A percentile compares a stretch with the other conserved stretches of the same genome.
These are phyloP conservation scores for Luperina nickerlii DNA, from an alignment of 2,888 invertebrate species.

Conservation along the genomic window DNA sequence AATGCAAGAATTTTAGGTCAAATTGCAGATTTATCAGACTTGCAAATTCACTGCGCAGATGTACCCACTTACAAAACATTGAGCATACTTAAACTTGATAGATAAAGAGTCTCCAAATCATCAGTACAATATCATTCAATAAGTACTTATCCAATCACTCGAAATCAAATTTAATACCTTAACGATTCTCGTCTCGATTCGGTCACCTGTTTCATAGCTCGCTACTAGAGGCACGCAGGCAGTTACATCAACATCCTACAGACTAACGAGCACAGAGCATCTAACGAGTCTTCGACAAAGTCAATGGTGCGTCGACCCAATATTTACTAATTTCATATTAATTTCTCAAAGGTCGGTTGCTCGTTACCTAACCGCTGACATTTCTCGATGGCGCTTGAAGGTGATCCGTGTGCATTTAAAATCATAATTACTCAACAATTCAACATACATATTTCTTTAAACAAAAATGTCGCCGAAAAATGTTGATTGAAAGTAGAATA, in stretches of 20 bases:
- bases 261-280: conserved; percentile 25
- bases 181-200: conserved; percentile 14
- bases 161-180: conserved; percentile 15
- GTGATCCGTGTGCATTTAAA: conserved; percentile 53
- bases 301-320: conserved; percentile 65
- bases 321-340: conserved; percentile 64
- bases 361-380: conserved; percentile 55
- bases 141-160: conserved; percentile 10
- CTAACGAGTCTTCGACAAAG: conserved; percentile 58
- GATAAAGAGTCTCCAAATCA: neutral
- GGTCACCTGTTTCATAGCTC: conserved; percentile 52
- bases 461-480: conserved; percentile 32
- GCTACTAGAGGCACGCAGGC: conserved; percentile 10
- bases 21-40: conserved; percentile 20
- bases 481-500: conserved; percentile 40
- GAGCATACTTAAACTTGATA: neutral
- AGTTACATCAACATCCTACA: conserved; percentile 48
- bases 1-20: conserved; percentile 1
- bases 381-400: conserved; percentile 53
- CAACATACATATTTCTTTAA: conserved; percentile 37
- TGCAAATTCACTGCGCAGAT: neutral
- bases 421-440: conserved; percentile 43
- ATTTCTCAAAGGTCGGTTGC: conserved; percentile 68
- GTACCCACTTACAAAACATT: neutral
- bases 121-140: conserved; percentile 13